Percentiles rank a stretch among this genome's conserved stretches.
These are phyloP conservation scores for Prosapia bicincta DNA, from an alignment of 2,888 invertebrate species.

Conservation along the genomic window DNA sequence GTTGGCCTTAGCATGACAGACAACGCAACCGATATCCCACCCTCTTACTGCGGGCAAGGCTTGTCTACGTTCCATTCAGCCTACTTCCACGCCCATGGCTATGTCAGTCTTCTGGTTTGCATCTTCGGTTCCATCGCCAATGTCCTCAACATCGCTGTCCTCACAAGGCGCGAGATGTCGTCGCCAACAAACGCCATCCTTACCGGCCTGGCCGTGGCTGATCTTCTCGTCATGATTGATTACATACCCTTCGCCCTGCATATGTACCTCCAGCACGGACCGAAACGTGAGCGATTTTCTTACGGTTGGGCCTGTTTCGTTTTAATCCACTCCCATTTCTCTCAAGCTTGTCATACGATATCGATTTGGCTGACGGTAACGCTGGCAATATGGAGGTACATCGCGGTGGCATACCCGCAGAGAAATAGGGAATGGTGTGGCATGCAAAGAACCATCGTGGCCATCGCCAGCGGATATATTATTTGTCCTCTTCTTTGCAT, in stretches of 20 bases:
- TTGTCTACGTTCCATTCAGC: slow-evolving; percentile 53
- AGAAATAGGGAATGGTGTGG: slow-evolving; percentile 79
- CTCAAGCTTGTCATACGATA: slow-evolving; percentile 84
- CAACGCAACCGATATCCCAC: neutral
- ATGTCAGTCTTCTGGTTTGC: slow-evolving; percentile 81
- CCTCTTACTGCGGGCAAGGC: slow-evolving; percentile 51
- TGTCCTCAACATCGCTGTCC: slow-evolving; percentile 85
- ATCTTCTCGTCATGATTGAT: slow-evolving; percentile 91
- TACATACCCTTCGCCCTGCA: slow-evolving; percentile 88
- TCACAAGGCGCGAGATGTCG: slow-evolving; percentile 85
- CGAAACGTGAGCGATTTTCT: slow-evolving; percentile 50
- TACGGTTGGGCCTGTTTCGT: slow-evolving; percentile 82
- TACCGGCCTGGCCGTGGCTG: slow-evolving; percentile 86
- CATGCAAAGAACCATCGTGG: slow-evolving; percentile 68
- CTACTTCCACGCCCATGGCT: slow-evolving; percentile 74
- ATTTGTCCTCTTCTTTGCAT: slow-evolving; percentile 80
- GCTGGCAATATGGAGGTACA: slow-evolving; percentile 87
- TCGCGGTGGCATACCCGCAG: slow-evolving; percentile 80
- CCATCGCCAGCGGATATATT: slow-evolving; percentile 74
- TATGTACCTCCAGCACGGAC: slow-evolving; percentile 57
- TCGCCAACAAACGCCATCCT: slow-evolving; percentile 90
- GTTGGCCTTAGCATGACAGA: neutral
- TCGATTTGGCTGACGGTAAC: slow-evolving; percentile 92
- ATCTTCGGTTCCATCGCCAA: slow-evolving; percentile 88
- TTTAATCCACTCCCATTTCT: slow-evolving; percentile 87